Evolutionary conservation across 2,113 vertebrate species (phyloP).

Genomic region (Nanger granti): DNA sequence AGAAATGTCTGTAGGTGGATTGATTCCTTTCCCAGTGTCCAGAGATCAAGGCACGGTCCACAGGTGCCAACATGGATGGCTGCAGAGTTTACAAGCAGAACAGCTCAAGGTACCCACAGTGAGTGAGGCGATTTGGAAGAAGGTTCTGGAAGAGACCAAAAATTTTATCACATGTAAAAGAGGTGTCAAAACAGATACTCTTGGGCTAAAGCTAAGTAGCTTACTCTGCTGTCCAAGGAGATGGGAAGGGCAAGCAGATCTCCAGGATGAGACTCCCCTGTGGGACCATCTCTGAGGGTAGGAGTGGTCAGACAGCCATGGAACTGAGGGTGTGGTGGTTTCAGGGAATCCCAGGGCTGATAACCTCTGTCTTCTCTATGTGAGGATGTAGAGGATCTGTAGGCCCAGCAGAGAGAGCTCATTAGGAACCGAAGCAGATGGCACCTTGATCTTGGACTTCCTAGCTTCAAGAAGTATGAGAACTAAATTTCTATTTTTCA

Average conservation of each 20-base stretch:
- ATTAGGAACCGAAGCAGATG: too few relatives aligned
- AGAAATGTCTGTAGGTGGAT: neutral
- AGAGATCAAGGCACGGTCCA: neutral
- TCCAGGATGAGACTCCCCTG: neutral
- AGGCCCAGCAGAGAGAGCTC: neutral
- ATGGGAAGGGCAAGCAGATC: neutral
- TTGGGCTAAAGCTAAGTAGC: neutral
- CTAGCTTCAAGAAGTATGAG: neutral
- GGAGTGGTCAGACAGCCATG: neutral
- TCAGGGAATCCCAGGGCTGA: neutral
- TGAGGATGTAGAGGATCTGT: neutral
- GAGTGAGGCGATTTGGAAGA: neutral
- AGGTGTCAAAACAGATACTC: neutral
- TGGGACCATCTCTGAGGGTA: neutral
- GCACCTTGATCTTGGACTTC: neutral
- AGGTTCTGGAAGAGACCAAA: neutral
- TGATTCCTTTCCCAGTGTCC: neutral
- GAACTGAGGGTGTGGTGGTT: neutral
- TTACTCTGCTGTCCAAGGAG: neutral
- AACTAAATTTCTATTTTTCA: neutral
- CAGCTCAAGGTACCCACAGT: neutral
- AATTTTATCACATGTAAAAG: neutral
- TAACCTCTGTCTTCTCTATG: neutral
- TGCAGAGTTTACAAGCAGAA: neutral
- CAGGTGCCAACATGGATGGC: neutral